Evolutionary conservation across 2,113 vertebrate species (phyloP).

Genomic region (Ammodytes dubius): DNA sequence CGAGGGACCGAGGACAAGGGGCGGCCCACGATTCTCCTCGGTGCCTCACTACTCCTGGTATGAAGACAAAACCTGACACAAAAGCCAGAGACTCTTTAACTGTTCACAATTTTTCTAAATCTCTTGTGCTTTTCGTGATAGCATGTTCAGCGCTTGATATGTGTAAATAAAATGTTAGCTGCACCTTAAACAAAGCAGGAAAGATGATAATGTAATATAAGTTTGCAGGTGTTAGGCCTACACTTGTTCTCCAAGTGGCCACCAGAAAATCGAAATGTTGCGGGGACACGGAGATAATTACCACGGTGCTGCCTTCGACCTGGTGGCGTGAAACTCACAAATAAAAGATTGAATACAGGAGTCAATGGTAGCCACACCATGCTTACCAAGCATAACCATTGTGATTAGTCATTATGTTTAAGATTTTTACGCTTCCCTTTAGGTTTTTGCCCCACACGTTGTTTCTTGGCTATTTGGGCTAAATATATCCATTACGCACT

Average conservation of each 20-base stretch:
- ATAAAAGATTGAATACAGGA: slow-evolving; percentile 76
- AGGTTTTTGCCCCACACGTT: slow-evolving; percentile 70
- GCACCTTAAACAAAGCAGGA: background rate
- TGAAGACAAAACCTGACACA: slow-evolving; percentile 74
- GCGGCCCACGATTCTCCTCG: slow-evolving; percentile 87
- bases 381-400: slow-evolving; percentile 56
- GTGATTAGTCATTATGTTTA: slow-evolving; percentile 69
- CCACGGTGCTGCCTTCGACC: slow-evolving; percentile 83
- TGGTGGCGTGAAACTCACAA: slow-evolving; percentile 83
- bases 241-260: slow-evolving; percentile 11
- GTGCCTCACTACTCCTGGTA: slow-evolving; percentile 77
- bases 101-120: slow-evolving; percentile 33
- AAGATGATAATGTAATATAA: background rate
- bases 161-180: background rate
- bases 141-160: background rate
- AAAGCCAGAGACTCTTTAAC: slow-evolving; percentile 49
- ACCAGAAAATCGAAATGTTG: slow-evolving; percentile 79
- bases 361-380: slow-evolving; percentile 48
- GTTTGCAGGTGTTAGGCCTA: slow-evolving; percentile 26
- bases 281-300: slow-evolving; percentile 81
- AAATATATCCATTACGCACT: background rate
- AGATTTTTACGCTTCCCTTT: slow-evolving; percentile 71
- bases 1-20: slow-evolving; percentile 80
- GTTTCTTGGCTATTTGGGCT: background rate
- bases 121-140: background rate